A percentile compares a stretch with the other conserved stretches of the same genome.
These are phyloP conservation scores for Catharus minimus DNA, from an alignment of 2,113 vertebrate species.

Conservation along the genomic window DNA sequence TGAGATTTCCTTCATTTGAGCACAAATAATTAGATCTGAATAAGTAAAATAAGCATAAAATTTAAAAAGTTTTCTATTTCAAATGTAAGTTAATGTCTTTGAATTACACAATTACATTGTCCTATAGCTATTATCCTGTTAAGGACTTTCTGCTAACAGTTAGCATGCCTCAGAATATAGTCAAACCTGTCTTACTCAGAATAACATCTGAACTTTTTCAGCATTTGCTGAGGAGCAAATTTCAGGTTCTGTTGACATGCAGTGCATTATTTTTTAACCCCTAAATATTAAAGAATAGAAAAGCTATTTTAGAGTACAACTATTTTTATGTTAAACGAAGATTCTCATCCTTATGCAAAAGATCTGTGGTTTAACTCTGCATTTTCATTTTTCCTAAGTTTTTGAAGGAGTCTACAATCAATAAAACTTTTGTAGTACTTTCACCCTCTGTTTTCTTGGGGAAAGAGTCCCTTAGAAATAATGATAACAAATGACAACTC, in stretches of 20 bases:
- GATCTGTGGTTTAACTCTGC: not conserved
- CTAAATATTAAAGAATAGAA: not conserved
- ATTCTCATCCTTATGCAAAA: not conserved
- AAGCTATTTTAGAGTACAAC: not conserved
- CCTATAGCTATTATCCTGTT: not conserved
- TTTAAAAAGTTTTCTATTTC: not conserved
- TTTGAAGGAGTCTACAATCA: conserved; percentile 26
- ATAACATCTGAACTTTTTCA: not conserved
- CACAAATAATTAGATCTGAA: not conserved
- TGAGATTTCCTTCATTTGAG: not conserved
- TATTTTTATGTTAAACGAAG: not conserved
- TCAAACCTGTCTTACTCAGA: not conserved
- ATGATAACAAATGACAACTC: conserved; percentile 54
- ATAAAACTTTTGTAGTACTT: not conserved
- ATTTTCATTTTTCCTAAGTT: conserved; percentile 37
- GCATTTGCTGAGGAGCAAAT: not conserved
- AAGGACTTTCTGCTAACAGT: not conserved
- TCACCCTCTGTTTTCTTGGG: not conserved
- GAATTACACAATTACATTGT: not conserved
- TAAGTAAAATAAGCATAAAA: not conserved
- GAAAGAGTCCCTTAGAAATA: not conserved
- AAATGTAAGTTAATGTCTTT: not conserved
- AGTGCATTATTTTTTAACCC: not conserved
- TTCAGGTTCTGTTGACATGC: not conserved
- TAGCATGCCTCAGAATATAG: not conserved